Evolutionary conservation across 2,113 vertebrate genomes (phyloP).

Genomic region (Irena cyanogastra): DNA sequence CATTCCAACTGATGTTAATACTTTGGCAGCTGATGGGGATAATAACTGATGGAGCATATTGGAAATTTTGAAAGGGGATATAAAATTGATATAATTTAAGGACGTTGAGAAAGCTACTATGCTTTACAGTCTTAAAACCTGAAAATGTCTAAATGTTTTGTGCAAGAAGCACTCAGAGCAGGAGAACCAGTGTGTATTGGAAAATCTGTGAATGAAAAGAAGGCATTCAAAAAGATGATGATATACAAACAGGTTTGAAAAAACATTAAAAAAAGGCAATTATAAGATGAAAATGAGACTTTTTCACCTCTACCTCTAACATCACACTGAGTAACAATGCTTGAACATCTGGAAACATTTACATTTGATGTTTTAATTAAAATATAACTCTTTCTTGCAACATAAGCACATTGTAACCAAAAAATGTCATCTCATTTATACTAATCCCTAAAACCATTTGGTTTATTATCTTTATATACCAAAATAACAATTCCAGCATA

Average conservation of each 20-base stretch:
- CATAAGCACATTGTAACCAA: neutral
- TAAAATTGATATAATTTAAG: conserved; percentile 62
- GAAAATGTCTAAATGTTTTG: neutral
- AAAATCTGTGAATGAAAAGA: neutral
- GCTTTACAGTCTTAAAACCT: neutral
- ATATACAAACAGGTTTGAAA: neutral
- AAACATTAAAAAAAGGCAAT: neutral
- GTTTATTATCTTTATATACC: neutral
- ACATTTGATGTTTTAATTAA: conserved; percentile 29
- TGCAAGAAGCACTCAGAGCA: neutral
- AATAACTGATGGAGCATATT: conserved; percentile 66
- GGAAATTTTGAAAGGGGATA: conserved; percentile 57
- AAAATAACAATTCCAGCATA: neutral
- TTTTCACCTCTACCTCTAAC: neutral
- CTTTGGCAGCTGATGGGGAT: conserved; percentile 65
- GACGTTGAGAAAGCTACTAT: conserved; percentile 13
- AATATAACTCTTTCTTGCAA: neutral
- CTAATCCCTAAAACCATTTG: neutral
- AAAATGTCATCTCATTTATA: neutral
- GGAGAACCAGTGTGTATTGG: neutral
- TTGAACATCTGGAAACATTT: conserved; percentile 50
- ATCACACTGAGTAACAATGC: neutral
- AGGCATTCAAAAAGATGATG: neutral
- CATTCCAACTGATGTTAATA: conserved; percentile 66
- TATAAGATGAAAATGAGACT: neutral